Conservation (phyloP, 2,113 vertebrate genomes). For the Gadus chalcogrammus region DNA sequence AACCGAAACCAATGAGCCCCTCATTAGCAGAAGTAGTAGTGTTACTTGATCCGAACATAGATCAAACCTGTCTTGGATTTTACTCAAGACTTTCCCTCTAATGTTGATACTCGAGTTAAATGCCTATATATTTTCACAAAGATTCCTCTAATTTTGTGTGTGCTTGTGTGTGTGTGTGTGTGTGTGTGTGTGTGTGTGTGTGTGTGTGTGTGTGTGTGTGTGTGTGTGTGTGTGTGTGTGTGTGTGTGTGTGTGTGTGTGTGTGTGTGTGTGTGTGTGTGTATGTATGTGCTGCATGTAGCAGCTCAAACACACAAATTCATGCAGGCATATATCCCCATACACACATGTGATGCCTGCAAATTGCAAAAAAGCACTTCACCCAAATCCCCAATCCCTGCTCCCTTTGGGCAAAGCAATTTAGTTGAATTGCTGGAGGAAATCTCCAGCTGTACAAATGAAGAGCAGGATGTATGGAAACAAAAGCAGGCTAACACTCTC, state of each 20-base stretch:
- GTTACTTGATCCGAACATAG: constrained; percentile 31
- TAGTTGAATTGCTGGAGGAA: constrained; percentile 30
- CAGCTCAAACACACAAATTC: background rate
- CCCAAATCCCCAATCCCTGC: constrained; percentile 23
- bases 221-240: too few relatives aligned
- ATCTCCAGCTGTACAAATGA: constrained; percentile 50
- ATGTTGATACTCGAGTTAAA: background rate
- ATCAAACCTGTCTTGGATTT: constrained; percentile 24
- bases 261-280: too few relatives aligned
- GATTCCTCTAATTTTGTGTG: constrained; percentile 7
- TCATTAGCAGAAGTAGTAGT: constrained; percentile 11
- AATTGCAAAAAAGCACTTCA: constrained; percentile 20
- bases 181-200: too few relatives aligned
- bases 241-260: too few relatives aligned
- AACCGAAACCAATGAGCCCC: background rate
- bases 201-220: too few relatives aligned
- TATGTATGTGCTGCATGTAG: background rate
- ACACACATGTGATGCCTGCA: background rate
- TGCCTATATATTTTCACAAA: constrained; percentile 21
- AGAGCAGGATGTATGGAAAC: constrained; percentile 40
- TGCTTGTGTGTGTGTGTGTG: too few relatives aligned
- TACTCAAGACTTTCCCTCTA: background rate
- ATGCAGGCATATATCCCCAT: background rate
- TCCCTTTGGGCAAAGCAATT: constrained; percentile 36
- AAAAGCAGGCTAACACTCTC: constrained; percentile 20